These are phyloP conservation scores for Sebastes wilsoni DNA, from an alignment of 2,797 vertebrate genomes.

Conservation along the genomic window DNA sequence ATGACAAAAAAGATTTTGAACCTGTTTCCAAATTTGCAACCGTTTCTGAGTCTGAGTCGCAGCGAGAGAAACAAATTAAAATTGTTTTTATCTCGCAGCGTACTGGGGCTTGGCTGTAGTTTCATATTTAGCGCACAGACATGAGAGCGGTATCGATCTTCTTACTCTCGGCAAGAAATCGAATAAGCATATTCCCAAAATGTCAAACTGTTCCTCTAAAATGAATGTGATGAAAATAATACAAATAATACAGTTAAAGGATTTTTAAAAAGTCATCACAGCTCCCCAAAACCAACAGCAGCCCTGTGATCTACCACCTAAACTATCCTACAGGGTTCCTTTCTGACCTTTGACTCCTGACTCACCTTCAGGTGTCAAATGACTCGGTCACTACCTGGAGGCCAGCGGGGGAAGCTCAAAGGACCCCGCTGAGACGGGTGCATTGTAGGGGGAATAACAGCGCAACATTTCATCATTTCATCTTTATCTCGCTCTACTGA, in stretches of 20 bases:
- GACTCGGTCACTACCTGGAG: constrained; percentile 82
- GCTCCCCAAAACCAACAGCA: background rate
- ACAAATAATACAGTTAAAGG: constrained; percentile 5
- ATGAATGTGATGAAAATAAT: constrained; percentile 18
- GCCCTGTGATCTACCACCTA: constrained; percentile 47
- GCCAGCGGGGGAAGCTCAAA: constrained; percentile 82
- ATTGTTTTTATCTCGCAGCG: background rate
- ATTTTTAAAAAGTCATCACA: background rate
- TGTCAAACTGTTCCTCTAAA: constrained; percentile 8
- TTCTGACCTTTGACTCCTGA: constrained; percentile 69
- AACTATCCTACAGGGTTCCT: constrained; percentile 54
- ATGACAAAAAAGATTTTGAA: background rate
- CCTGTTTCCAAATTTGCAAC: background rate
- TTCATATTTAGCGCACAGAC: background rate
- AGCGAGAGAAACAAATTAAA: background rate
- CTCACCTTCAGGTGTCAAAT: constrained; percentile 86
- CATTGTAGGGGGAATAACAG: constrained; percentile 83
- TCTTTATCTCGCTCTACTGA: constrained; percentile 62
- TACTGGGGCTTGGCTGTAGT: background rate
- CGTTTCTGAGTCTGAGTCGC: no score
- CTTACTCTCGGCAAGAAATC: background rate
- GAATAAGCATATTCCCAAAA: constrained; percentile 18
- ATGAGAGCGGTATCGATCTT: background rate
- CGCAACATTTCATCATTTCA: constrained; percentile 79
- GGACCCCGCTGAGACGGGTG: constrained; percentile 78